Conservation (phyloP, 2,888 invertebrate species). For the Metacarcinus magister region DNA sequence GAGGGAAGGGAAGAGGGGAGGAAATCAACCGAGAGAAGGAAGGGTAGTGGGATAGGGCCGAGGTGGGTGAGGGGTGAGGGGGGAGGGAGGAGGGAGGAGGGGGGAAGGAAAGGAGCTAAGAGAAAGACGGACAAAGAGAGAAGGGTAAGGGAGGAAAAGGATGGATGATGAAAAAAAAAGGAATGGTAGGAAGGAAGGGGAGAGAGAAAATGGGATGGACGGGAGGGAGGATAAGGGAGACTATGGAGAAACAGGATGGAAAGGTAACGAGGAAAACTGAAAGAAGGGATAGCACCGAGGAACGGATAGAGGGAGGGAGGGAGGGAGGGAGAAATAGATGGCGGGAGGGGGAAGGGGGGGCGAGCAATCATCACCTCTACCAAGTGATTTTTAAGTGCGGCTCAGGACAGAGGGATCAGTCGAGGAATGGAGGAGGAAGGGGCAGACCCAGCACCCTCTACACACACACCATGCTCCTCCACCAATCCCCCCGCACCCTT, state of each 20-base stretch:
- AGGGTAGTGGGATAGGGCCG: not conserved
- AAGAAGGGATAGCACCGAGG: not conserved
- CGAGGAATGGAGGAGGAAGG: not conserved
- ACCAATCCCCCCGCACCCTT: not conserved
- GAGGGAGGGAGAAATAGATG: not conserved
- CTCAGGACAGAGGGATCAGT: constrained; percentile 32
- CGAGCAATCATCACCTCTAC: constrained; percentile 67
- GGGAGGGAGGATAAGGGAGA: not conserved
- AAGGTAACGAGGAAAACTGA: not conserved
- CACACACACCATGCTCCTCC: not conserved
- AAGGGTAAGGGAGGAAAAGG: not conserved
- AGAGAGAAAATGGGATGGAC: constrained; percentile 1
- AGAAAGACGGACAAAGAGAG: not conserved
- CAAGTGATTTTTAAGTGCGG: constrained; percentile 66
- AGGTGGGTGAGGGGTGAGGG: not conserved
- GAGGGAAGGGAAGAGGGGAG: constrained; percentile 16
- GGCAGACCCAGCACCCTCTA: not conserved
- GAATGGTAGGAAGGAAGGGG: not conserved
- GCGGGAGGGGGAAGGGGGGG: not conserved
- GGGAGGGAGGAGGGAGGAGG: not conserved
- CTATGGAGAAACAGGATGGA: not conserved
- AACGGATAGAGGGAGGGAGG: not conserved
- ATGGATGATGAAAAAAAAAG: not conserved
- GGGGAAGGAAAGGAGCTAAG: not conserved
- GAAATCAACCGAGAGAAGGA: constrained; percentile 2